Percentiles rank a stretch among this genome's conserved stretches.
phyloP scores from a whole-genome alignment of 1,140 invertebrate genomes.

The Stegodyphus mimosarum region DNA sequence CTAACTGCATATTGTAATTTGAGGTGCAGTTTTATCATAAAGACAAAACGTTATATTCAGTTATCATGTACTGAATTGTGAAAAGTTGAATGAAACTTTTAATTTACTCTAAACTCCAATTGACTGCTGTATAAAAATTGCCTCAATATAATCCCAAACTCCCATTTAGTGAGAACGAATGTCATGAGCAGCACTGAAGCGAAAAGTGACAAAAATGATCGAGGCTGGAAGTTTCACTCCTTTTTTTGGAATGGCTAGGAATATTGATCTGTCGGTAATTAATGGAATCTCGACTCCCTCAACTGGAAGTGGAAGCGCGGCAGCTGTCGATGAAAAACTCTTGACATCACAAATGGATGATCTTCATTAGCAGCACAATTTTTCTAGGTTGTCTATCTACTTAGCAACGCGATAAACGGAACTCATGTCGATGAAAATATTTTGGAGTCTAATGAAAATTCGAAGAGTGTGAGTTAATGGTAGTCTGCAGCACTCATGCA shows the following conservation, averaged over 20 bases:
- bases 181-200: not conserved
- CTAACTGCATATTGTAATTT: too few species aligned
- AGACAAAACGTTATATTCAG: too few species aligned
- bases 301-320: not conserved
- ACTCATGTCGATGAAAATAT: not conserved
- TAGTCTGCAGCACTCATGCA: too few species aligned
- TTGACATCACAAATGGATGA: conserved; percentile 19
- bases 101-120: too few species aligned
- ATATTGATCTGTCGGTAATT: conserved; percentile 10
- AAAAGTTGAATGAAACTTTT: too few species aligned
- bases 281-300: not conserved
- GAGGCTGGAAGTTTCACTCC: not conserved
- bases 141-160: not conserved
- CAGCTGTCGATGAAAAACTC: conserved; percentile 16
- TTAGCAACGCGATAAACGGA: conserved; percentile 7
- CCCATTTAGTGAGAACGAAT: not conserved
- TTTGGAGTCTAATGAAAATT: too few species aligned
- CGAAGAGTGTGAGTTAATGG: too few species aligned
- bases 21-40: too few species aligned
- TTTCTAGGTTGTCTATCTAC: not conserved
- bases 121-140: too few species aligned
- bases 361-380: not conserved
- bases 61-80: too few species aligned
- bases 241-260: not conserved
- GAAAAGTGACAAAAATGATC: not conserved